Evolutionary conservation across 2,888 invertebrate genomes (phyloP).

Genomic region (Cataglyphis rosenhaueri): DNA sequence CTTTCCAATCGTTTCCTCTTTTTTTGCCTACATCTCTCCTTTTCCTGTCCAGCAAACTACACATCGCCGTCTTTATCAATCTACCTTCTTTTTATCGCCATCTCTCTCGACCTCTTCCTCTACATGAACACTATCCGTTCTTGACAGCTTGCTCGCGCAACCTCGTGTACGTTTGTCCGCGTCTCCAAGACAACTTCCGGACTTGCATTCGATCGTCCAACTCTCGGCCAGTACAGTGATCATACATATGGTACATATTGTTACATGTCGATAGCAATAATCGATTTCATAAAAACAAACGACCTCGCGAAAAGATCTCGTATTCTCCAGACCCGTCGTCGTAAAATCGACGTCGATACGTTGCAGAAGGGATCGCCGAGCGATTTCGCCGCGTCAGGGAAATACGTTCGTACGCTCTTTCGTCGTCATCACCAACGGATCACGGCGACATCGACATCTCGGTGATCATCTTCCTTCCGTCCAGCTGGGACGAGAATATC

Average conservation of each 20-base stretch:
- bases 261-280: constrained; percentile 59
- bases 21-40: neutral
- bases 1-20: constrained; percentile 14
- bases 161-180: neutral
- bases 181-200: constrained; percentile 4
- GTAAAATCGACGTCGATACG: constrained; percentile 65
- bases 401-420: constrained; percentile 26
- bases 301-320: constrained; percentile 54
- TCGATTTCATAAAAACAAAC: constrained; percentile 72
- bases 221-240: neutral
- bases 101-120: neutral
- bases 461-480: constrained; percentile 20
- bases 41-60: neutral
- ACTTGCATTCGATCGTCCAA: neutral
- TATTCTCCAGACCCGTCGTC: constrained; percentile 47
- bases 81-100: constrained; percentile 12
- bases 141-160: neutral
- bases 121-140: neutral
- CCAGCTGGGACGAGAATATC: constrained; percentile 14
- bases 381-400: constrained; percentile 63
- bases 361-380: constrained; percentile 4
- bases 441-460: constrained; percentile 26
- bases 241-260: constrained; percentile 19
- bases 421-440: neutral
- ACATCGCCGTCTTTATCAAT: constrained; percentile 9